A percentile compares a stretch with the other conserved stretches of the same genome.
Evolutionary conservation across 1,140 invertebrate species (phyloP).

Genomic region (Nasonia longicornis): DNA sequence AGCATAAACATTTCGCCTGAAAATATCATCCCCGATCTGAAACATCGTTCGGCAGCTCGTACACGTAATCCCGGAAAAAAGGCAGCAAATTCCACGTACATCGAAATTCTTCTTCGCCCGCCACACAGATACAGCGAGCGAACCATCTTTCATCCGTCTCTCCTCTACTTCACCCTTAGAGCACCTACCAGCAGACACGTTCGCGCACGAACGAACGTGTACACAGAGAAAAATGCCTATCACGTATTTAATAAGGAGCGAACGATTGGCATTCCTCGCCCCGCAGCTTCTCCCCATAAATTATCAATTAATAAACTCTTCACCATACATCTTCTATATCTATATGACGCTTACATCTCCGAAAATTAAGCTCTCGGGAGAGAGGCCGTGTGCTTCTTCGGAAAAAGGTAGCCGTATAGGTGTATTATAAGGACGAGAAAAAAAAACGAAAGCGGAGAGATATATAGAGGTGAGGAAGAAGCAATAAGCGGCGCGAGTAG

Average conservation of each 20-base stretch:
- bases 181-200: not conserved
- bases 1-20: too few species aligned
- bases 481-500: not conserved
- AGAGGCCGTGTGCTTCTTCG: not conserved
- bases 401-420: not conserved
- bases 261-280: constrained; percentile 8
- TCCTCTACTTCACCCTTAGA: not conserved
- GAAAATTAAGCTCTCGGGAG: not conserved
- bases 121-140: too few species aligned
- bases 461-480: not conserved
- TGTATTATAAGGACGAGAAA: not conserved
- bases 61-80: too few species aligned
- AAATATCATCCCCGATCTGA: too few species aligned
- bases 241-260: constrained; percentile 43
- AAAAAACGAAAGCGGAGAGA: not conserved
- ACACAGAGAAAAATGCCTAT: constrained; percentile 27
- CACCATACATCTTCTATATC: not conserved
- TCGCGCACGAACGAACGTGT: not conserved
- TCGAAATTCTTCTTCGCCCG: not conserved
- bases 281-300: constrained; percentile 18
- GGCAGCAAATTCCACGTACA: not conserved
- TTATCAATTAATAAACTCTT: constrained; percentile 38
- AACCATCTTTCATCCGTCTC: not conserved
- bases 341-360: not conserved
- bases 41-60: too few species aligned